Percentiles rank a stretch among this genome's conserved stretches.
phyloP scores from a whole-genome alignment of 2,888 invertebrate species.

The Phytoseiulus persimilis region DNA sequence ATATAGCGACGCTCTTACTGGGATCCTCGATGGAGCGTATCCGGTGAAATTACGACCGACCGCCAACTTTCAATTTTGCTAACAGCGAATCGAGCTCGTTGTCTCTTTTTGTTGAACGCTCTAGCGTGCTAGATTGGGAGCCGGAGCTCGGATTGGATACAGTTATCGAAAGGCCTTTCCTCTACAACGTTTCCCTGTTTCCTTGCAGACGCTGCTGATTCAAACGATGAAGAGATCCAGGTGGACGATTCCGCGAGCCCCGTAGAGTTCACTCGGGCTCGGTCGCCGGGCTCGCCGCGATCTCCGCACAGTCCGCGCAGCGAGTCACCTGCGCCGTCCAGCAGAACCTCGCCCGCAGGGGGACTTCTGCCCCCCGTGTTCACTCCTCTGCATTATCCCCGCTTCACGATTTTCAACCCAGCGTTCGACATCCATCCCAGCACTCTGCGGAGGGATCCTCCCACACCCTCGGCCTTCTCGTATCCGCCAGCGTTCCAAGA shows the following conservation, averaged over 20 bases:
- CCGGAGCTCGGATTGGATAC: background rate
- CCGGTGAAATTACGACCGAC: slow-evolving; percentile 5
- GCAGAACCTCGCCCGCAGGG: background rate
- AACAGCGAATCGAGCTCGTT: slow-evolving; percentile 20
- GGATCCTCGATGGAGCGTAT: background rate
- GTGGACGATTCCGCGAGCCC: background rate
- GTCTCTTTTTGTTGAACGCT: background rate
- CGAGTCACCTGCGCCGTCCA: slow-evolving; percentile 10
- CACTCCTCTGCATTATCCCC: slow-evolving; percentile 35
- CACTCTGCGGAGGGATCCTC: slow-evolving; percentile 19
- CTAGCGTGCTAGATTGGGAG: background rate
- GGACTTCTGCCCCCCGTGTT: slow-evolving; percentile 6
- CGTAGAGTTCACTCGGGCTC: slow-evolving; percentile 12
- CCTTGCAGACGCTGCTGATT: slow-evolving; percentile 18
- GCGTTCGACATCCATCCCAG: slow-evolving; percentile 36
- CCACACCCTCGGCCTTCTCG: slow-evolving; percentile 17
- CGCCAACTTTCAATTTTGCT: slow-evolving; percentile 30
- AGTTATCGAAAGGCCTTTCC: too few relatives aligned
- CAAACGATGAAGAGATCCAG: slow-evolving; percentile 35
- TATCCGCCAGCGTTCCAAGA: slow-evolving; percentile 16
- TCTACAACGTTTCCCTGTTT: background rate
- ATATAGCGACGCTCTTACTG: background rate
- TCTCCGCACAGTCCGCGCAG: slow-evolving; percentile 14
- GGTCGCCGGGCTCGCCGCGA: slow-evolving; percentile 9
- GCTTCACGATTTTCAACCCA: slow-evolving; percentile 31